Evolutionary conservation across 1,140 invertebrate species (phyloP).

Genomic region (Habropoda laboriosa): DNA sequence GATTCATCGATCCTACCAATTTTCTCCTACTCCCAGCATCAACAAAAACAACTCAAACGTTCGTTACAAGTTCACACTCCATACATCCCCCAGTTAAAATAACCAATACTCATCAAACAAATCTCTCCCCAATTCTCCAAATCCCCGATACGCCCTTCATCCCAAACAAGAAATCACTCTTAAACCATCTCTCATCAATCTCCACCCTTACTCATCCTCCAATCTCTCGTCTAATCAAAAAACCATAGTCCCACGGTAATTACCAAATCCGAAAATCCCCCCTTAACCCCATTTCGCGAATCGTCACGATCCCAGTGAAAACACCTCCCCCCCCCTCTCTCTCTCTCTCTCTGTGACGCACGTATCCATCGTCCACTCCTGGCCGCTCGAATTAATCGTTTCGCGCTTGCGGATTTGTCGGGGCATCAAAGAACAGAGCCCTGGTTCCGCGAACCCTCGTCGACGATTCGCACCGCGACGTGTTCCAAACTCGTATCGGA

Average conservation of each 20-base stretch:
- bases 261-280: slow-evolving; percentile 36
- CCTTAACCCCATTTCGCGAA: neutral
- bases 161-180: neutral
- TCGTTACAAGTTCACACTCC: no score
- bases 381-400: slow-evolving; percentile 56
- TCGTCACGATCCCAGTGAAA: neutral
- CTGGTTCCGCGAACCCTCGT: slow-evolving; percentile 33
- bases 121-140: no score
- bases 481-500: slow-evolving; percentile 60
- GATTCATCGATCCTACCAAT: no score
- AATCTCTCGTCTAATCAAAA: slow-evolving; percentile 21
- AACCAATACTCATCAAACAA: no score
- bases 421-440: slow-evolving; percentile 60
- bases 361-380: neutral
- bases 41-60: no score
- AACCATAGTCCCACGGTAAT: slow-evolving; percentile 20
- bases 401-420: slow-evolving; percentile 62
- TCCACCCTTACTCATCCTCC: neutral
- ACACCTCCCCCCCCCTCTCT: neutral
- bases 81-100: no score
- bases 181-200: no score
- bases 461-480: slow-evolving; percentile 54
- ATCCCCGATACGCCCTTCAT: no score
- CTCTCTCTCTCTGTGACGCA: neutral
- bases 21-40: no score